Evolutionary conservation across 2,888 invertebrate species (phyloP).

Genomic region (Xylocampa areola): DNA sequence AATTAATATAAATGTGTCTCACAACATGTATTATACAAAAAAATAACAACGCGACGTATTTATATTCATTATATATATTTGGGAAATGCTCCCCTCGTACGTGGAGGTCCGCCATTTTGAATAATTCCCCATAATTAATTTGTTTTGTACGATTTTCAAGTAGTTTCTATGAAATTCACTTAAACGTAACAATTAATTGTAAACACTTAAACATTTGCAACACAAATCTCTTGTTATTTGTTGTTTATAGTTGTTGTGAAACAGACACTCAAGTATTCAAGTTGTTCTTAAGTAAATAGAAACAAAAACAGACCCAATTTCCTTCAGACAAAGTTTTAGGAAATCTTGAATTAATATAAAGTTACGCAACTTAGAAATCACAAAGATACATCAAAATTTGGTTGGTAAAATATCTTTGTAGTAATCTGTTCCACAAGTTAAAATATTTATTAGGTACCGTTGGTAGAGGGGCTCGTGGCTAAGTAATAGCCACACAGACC

Average conservation of each 20-base stretch:
- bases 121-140: no score
- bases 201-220: slow-evolving; percentile 11
- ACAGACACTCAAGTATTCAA: slow-evolving; percentile 3
- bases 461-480: no score
- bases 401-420: slow-evolving; percentile 6
- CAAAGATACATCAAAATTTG: neutral
- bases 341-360: slow-evolving; percentile 13
- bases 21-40: no score
- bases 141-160: neutral
- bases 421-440: slow-evolving; percentile 6
- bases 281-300: slow-evolving; percentile 15
- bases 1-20: no score
- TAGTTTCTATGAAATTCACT: neutral
- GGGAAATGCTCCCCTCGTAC: no score
- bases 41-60: no score
- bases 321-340: neutral
- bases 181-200: slow-evolving; percentile 1
- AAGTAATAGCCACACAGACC: no score
- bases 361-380: slow-evolving; percentile 17
- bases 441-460: slow-evolving; percentile 5
- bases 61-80: no score
- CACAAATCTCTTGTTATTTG: slow-evolving; percentile 9
- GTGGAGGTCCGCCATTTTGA: no score
- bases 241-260: slow-evolving; percentile 16
- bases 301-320: neutral